Base-by-base conservation (phyloP, 2,113 vertebrate species). In the Phrynosoma blainvillii region DNA sequence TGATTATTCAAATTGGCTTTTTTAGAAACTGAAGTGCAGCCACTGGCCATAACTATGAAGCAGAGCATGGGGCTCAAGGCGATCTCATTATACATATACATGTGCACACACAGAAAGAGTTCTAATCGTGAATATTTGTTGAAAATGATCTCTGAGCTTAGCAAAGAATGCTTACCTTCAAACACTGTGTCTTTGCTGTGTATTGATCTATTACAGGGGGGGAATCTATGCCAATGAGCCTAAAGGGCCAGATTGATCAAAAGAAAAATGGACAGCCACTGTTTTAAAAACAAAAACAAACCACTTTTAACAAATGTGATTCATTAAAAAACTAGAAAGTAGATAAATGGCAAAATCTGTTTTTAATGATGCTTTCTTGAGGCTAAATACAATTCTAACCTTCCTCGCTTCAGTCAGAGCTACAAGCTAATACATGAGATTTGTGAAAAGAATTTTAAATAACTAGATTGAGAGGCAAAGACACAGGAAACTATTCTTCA, bases 211-310 rank as follows among this genome's bases (percentile, higher is more conserved):
- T 87, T 56, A 86, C 1, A 10, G 14, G 47, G 30, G 59, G 14
- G 36, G 89, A 93, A 87, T 89, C 85, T 77, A 82, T 93, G 87
- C n/a, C 93, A 90, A 90, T 89, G 89, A 94, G 88, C 85, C 91
- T 91, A 89, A 82, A 88, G 86, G 80, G 90, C 42, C 65, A 91
- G 77, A 84, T 73, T 88, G 83, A 94, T 91, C 84, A 92, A 89
- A 86, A 76, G 76, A 88, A 87, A 91, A 92, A 90, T 54, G 79
- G 89, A 47, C 85, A 90, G 36, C 27, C 71, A 40, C 36, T 5
- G 18, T 8, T 65, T 54, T 62, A 16, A 62, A 62, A 62, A 47
- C 5, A 16, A 62, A 62, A 62, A 47, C 5, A 62, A 62, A 18
- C 18, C 23, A 82, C 65, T 47, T 89, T 88, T 90, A 89, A 79